Evolutionary conservation across 2,888 invertebrate species (phyloP).

Genomic region (Trachelus tabidus): DNA sequence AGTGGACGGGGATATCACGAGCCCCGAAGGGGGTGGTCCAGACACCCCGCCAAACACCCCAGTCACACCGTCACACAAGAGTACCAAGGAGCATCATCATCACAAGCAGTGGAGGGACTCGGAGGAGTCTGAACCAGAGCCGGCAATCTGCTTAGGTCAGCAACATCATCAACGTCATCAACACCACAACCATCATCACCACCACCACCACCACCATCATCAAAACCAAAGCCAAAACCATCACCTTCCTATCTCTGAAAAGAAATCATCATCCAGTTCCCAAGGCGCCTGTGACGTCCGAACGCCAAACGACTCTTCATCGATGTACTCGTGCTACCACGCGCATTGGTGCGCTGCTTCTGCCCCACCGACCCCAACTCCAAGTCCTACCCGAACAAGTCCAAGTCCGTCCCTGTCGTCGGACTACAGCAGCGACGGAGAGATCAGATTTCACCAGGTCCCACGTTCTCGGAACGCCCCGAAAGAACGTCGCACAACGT

Average conservation of each 20-base stretch:
- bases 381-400: constrained; percentile 54
- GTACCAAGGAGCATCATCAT: constrained; percentile 39
- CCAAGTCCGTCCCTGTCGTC: constrained; percentile 55
- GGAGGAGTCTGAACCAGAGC: constrained; percentile 54
- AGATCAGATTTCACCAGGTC: constrained; percentile 38
- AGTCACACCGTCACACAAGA: constrained; percentile 62
- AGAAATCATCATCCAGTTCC: constrained; percentile 52
- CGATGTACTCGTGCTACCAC: constrained; percentile 62
- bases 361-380: constrained; percentile 49
- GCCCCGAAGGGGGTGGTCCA: constrained; percentile 59
- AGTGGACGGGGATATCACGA: constrained; percentile 62
- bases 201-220: constrained; percentile 69
- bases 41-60: constrained; percentile 65
- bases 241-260: constrained; percentile 54
- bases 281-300: constrained; percentile 51
- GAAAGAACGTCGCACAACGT: constrained; percentile 27
- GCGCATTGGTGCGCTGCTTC: constrained; percentile 62
- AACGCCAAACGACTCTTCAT: constrained; percentile 51
- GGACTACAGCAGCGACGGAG: constrained; percentile 58
- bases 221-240: constrained; percentile 36
- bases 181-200: constrained; percentile 65
- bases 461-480: constrained; percentile 15
- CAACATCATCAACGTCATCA: constrained; percentile 48
- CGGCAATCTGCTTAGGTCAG: constrained; percentile 59
- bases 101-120: constrained; percentile 58